Conservation (phyloP, 2,113 vertebrate species). For the Toxotes chatareus region DNA sequence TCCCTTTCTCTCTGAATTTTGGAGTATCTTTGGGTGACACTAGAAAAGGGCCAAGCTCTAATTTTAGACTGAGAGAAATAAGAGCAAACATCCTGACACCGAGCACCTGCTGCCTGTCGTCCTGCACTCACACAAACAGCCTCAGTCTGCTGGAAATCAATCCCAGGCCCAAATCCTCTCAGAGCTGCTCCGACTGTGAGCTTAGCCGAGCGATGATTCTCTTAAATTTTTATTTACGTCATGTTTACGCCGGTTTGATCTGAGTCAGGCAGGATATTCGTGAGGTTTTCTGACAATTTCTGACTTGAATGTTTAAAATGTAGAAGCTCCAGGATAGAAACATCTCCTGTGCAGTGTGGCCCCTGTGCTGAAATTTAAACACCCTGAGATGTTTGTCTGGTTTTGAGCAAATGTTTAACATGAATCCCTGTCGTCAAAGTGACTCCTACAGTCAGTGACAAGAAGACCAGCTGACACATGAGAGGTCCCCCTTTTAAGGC, state of each 20-base stretch:
- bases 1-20: constrained; percentile 34
- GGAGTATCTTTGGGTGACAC: constrained; percentile 46
- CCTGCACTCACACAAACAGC: constrained; percentile 58
- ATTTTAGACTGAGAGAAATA: constrained; percentile 78
- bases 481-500: constrained; percentile 77
- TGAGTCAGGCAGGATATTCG: not conserved
- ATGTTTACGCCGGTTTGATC: not conserved
- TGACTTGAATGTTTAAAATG: not conserved
- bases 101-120: constrained; percentile 75
- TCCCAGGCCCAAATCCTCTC: constrained; percentile 65
- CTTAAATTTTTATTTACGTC: constrained; percentile 15
- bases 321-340: not conserved
- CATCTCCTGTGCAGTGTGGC: not conserved
- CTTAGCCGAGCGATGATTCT: constrained; percentile 15
- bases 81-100: constrained; percentile 72
- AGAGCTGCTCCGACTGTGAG: constrained; percentile 29
- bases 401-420: constrained; percentile 32
- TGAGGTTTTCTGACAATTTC: not conserved
- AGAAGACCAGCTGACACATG: constrained; percentile 64
- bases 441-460: constrained; percentile 43
- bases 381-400: not conserved
- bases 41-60: constrained; percentile 70
- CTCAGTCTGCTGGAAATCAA: constrained; percentile 70
- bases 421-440: constrained; percentile 49
- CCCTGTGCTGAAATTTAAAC: not conserved